phyloP scores from a whole-genome alignment of 2,113 vertebrate species.

The Meleagris gallopavo region DNA sequence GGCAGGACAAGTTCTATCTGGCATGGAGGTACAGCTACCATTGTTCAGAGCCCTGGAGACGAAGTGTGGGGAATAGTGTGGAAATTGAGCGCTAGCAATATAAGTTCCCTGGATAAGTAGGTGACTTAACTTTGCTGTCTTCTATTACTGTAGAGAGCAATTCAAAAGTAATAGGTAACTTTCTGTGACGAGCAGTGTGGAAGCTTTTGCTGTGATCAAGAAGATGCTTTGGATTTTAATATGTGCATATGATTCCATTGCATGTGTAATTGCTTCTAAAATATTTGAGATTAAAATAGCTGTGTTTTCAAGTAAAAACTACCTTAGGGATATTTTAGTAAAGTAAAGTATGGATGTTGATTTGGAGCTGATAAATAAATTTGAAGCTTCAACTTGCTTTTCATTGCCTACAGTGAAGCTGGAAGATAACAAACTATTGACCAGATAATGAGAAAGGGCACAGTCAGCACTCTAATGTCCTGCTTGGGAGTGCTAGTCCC shows the following conservation, averaged over 20 bases:
- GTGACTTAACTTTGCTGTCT: constrained; percentile 69
- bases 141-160: background rate
- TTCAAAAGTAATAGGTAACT: background rate
- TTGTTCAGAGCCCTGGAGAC: constrained; percentile 82
- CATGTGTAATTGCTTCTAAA: background rate
- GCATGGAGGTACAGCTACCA: constrained; percentile 92
- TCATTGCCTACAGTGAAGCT: background rate
- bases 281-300: background rate
- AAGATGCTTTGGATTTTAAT: background rate
- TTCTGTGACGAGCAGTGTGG: background rate
- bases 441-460: background rate
- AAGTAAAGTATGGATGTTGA: background rate
- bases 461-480: background rate
- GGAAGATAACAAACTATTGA: background rate
- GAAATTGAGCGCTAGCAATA: constrained; percentile 83
- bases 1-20: constrained; percentile 76
- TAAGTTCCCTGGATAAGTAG: constrained; percentile 87
- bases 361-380: background rate
- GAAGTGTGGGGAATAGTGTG: constrained; percentile 95
- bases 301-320: background rate
- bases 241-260: background rate
- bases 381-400: background rate
- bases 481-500: background rate
- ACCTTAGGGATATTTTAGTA: background rate
- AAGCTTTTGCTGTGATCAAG: background rate